phyloP scores from a whole-genome alignment of 2,797 vertebrate species.

The Thunnus albacares region DNA sequence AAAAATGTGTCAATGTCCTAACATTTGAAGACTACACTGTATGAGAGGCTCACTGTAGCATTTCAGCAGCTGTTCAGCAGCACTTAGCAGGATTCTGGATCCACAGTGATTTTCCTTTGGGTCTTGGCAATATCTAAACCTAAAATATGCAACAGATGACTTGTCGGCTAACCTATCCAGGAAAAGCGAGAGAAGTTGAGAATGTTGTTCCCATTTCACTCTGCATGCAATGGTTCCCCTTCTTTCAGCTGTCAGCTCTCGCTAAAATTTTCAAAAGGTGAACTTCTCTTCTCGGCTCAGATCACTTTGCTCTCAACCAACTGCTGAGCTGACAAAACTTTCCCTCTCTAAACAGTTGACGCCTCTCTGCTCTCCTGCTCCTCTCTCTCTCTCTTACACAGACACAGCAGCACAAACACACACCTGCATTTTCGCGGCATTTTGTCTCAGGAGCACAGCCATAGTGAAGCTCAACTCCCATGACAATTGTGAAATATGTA shows the following conservation, averaged over 20 bases:
- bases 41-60: neutral
- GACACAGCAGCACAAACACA: constrained; percentile 9
- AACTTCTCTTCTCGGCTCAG: constrained; percentile 39
- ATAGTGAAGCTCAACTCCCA: constrained; percentile 47
- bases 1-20: neutral
- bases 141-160: constrained; percentile 62
- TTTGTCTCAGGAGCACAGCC: constrained; percentile 54
- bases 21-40: neutral
- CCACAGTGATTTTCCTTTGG: constrained; percentile 18
- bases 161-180: constrained; percentile 8
- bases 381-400: neutral
- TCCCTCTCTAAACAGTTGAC: constrained; percentile 32
- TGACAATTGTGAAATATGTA: constrained; percentile 40
- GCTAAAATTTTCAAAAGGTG: constrained; percentile 52
- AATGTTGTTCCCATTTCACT: constrained; percentile 31
- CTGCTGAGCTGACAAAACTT: constrained; percentile 71
- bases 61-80: neutral
- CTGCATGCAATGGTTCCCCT: constrained; percentile 9
- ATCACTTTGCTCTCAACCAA: constrained; percentile 59
- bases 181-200: constrained; percentile 21
- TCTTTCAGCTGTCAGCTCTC: constrained; percentile 45
- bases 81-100: constrained; percentile 12
- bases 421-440: constrained; percentile 26
- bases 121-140: constrained; percentile 3
- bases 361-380: constrained; percentile 18